Evolutionary conservation across 2,113 vertebrate genomes (phyloP).

Genomic region (Agelaius tricolor): DNA sequence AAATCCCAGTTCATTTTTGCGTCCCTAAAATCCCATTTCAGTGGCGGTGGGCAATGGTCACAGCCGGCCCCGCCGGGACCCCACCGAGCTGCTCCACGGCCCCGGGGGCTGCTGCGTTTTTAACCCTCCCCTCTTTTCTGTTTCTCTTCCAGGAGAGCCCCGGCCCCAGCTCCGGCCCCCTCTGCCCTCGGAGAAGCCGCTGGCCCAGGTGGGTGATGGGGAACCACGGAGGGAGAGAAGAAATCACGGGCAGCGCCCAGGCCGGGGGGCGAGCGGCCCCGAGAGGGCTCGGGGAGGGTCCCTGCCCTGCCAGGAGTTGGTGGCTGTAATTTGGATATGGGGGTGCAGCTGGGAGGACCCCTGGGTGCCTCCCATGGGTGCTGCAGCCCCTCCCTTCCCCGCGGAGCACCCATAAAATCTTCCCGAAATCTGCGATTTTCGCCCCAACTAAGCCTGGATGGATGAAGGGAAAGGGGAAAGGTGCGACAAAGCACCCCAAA

Average conservation of each 20-base stretch:
- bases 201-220: neutral
- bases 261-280: too few species aligned
- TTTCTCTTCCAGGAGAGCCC: neutral
- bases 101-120: neutral
- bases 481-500: neutral
- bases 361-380: neutral
- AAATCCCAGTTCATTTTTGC: neutral
- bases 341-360: neutral
- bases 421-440: rapidly evolving
- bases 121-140: neutral
- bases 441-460: neutral
- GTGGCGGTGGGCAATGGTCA: neutral
- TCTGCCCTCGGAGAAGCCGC: neutral
- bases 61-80: neutral
- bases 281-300: too few species aligned
- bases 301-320: neutral
- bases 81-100: neutral
- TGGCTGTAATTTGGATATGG: neutral
- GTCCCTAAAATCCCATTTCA: neutral
- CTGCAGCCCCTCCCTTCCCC: neutral
- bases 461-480: neutral
- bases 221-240: neutral
- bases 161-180: neutral
- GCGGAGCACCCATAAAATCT: rapidly evolving
- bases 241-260: rapidly evolving